Percentiles rank a stretch among this genome's conserved stretches.
Conservation (phyloP, 2,797 vertebrate species). For the Phoeniculus purpureus region DNA sequence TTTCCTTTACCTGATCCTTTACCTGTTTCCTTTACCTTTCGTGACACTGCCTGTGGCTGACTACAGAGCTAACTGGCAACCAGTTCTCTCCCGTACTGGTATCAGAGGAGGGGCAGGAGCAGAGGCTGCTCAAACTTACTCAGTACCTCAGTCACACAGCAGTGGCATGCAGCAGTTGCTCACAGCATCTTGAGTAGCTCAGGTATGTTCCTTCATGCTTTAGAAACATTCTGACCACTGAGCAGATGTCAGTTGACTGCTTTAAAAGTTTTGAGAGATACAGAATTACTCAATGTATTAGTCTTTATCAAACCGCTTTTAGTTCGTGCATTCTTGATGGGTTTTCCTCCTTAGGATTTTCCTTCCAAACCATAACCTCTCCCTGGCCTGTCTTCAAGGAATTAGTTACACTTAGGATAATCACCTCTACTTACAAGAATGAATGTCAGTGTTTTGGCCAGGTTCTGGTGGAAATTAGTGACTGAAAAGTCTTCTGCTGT, state of each 20-base stretch:
- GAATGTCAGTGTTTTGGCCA: neutral
- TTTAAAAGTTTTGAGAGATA: neutral
- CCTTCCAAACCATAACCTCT: neutral
- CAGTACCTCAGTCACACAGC: neutral
- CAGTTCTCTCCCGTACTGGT: neutral
- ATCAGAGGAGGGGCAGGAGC: neutral
- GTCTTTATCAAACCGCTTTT: neutral
- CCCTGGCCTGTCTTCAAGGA: neutral
- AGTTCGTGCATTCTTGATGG: neutral
- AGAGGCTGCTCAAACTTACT: neutral
- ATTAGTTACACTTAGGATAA: neutral
- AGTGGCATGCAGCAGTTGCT: neutral
- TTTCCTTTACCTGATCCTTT: neutral
- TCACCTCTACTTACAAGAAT: neutral
- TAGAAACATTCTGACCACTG: neutral
- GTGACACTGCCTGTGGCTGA: neutral
- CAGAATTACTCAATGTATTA: neutral
- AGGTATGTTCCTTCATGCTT: neutral
- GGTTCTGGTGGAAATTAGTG: neutral
- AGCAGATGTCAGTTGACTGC: neutral
- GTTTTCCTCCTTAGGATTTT: neutral
- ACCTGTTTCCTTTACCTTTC: too few relatives aligned
- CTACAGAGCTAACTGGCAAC: neutral
- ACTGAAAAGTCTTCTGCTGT: neutral
- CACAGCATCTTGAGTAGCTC: neutral